A percentile compares a stretch with the other conserved stretches of the same genome.
Conservation (phyloP, 2,888 invertebrate genomes). For the Venusia cambrica region DNA sequence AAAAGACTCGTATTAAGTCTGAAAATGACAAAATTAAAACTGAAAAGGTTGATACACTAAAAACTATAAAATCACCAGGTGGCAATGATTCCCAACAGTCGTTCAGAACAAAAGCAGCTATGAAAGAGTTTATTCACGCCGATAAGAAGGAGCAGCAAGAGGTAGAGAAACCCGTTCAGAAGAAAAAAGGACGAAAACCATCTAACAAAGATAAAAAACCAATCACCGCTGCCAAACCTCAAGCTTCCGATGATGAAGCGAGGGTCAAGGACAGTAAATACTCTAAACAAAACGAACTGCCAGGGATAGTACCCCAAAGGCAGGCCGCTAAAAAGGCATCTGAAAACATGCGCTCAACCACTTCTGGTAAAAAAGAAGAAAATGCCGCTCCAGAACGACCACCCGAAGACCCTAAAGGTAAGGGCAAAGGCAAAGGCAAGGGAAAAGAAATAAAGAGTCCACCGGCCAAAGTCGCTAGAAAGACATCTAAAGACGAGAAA, state of each 20-base stretch:
- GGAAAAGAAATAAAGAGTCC: constrained; percentile 68
- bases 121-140: constrained; percentile 88
- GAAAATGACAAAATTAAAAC: constrained; percentile 73
- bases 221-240: constrained; percentile 40
- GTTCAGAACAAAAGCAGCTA: constrained; percentile 89
- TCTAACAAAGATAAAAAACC: constrained; percentile 68
- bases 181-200: constrained; percentile 69
- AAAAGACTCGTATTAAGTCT: constrained; percentile 64
- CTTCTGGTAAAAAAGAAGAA: constrained; percentile 70
- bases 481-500: constrained; percentile 82
- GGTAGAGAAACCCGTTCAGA: constrained; percentile 60
- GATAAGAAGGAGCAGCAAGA: constrained; percentile 51
- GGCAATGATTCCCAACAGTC: constrained; percentile 86
- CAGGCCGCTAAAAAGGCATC: constrained; percentile 96
- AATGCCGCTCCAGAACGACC: constrained; percentile 49
- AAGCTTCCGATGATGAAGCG: constrained; percentile 66
- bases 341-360: constrained; percentile 90
- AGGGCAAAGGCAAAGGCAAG: constrained; percentile 67
- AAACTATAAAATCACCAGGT: constrained; percentile 81
- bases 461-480: constrained; percentile 68
- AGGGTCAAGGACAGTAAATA: constrained; percentile 76
- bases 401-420: constrained; percentile 61
- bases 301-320: constrained; percentile 93
- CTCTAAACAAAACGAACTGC: constrained; percentile 78
- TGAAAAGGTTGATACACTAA: constrained; percentile 70